Evolutionary conservation across 2,888 invertebrate species (phyloP), one percentile per base, ranked within the genome.

Genomic region (Chrysolina haemoptera): DNA sequence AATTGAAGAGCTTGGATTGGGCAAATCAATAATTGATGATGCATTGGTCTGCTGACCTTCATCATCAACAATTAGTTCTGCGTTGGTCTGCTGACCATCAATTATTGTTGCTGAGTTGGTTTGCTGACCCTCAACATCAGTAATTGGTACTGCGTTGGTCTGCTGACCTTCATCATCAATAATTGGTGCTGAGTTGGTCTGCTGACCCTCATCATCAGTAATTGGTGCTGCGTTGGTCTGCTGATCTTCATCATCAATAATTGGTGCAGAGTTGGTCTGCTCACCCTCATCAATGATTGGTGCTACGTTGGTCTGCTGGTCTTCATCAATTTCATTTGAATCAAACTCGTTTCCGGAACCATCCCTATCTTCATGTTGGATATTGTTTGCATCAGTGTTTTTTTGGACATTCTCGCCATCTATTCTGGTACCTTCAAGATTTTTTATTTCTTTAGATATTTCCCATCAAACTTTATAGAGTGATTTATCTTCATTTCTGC

Each of bases 401-500:
- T n/a, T 43, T 48, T 65, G 65, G 22, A 43, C 46, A 43, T 65
- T 65, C 65, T 65, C 65, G 1, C 22, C 22, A 48, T 65, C 65
- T 59, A 59, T 22, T 9, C 27, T 59, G 48, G 48, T 65, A 14
- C 27, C 27, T 14, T 65, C 22, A 48, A 48, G 14, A 48, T 48
- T 20, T 65, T 65, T 65, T 46, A 48, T n/a, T 27, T 48, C 65
- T 16, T n/a, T 65, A 48, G 65, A 65, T 48, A 65, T 65, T 65
- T 65, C 16, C 48, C 14, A 48, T 48, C 65, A 48, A 48, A 48
- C 43, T 65, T 20, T 46, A 1, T 48, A 65, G 65, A 65, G 65
- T 65, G 27, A 46, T 65, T 65, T 9, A 65, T 65, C 65, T 65
- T 65, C 9, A 46, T 65, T 65, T 46, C 16, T 65, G 65, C 65